Evolutionary conservation across 2,888 invertebrate genomes (phyloP).

Genomic region (Beris chalybata): DNA sequence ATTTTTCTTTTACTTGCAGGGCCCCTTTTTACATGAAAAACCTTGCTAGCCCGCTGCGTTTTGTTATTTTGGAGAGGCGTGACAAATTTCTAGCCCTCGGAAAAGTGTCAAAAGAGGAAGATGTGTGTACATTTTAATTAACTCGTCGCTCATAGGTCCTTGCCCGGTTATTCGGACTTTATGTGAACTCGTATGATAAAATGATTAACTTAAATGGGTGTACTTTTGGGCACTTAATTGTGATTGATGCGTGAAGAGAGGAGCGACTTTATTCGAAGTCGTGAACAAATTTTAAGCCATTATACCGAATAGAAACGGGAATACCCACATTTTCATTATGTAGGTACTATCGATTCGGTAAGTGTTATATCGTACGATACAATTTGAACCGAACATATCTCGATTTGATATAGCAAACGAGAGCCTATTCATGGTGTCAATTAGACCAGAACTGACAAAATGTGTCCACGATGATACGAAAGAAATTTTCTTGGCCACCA

Average conservation of each 20-base stretch:
- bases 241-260: conserved; percentile 35
- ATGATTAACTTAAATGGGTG: conserved; percentile 37
- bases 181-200: conserved; percentile 32
- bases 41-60: conserved; percentile 22
- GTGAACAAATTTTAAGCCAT: too few species aligned
- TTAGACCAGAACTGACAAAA: too few species aligned
- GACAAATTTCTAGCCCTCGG: conserved; percentile 30
- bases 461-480: too few species aligned
- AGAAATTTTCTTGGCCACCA: too few species aligned
- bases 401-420: too few species aligned
- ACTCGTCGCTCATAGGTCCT: conserved; percentile 25
- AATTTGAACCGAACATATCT: too few species aligned
- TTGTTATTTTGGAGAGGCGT: conserved; percentile 27
- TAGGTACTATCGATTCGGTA: too few species aligned
- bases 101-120: conserved; percentile 27
- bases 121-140: conserved; percentile 28
- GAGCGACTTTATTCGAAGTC: too few species aligned
- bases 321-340: too few species aligned
- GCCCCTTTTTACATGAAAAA: conserved; percentile 11
- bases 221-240: conserved; percentile 35
- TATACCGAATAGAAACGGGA: too few species aligned
- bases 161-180: conserved; percentile 3
- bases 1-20: conserved; percentile 6
- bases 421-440: too few species aligned
- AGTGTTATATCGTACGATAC: too few species aligned